Evolutionary conservation across 2,888 invertebrate species (phyloP).

Genomic region (Rapana venosa): DNA sequence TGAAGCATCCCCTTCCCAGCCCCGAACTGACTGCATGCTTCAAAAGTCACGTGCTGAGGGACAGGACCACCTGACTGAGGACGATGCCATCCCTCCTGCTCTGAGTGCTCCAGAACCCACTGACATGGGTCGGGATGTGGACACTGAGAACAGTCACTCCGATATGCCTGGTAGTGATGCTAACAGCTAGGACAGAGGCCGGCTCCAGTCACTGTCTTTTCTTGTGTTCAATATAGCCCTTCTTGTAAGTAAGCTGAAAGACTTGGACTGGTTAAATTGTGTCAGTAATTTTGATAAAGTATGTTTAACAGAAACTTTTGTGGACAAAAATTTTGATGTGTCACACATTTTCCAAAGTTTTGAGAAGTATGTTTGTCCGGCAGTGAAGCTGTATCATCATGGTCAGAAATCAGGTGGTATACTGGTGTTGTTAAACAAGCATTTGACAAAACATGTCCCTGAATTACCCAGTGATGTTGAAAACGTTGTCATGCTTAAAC

Average conservation of each 20-base stretch:
- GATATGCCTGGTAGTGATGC: no score
- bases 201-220: no score
- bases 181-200: no score
- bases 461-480: not conserved
- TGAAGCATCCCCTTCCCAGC: no score
- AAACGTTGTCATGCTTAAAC: not conserved
- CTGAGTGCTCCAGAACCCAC: no score
- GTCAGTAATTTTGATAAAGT: not conserved
- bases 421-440: not conserved
- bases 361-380: not conserved
- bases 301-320: not conserved
- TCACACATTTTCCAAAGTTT: not conserved
- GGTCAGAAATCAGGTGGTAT: not conserved
- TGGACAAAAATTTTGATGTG: not conserved
- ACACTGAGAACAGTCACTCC: no score
- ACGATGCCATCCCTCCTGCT: no score
- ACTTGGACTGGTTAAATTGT: not conserved
- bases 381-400: conserved; percentile 1
- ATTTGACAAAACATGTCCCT: not conserved
- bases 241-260: not conserved
- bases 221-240: no score
- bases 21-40: no score
- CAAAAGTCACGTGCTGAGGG: no score
- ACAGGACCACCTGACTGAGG: no score
- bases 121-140: no score